Base-by-base conservation (phyloP, 2,797 vertebrate species). In the Gorsachius magnificus region DNA sequence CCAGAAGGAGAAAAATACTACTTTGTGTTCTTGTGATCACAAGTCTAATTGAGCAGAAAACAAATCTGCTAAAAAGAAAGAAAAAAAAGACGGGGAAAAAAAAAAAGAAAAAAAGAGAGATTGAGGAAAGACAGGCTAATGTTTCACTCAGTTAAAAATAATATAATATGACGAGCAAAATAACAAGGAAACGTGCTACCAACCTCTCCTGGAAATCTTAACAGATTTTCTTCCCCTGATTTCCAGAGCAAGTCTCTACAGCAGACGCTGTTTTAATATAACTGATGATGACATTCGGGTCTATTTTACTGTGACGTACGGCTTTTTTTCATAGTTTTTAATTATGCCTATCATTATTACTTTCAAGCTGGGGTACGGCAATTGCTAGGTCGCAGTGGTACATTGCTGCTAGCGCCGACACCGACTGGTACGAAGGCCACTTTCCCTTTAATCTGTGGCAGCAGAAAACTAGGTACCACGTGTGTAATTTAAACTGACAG, bases 1-100 rank as follows among this genome's bases (percentile, higher is more conserved):
- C 97, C 97, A 98, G 98, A 98, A 98, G 97, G 97, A 97, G 97
- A 97, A 98, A 98, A 98, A 97, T 96, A 97, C 97, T 97, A 97
- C 96, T 97, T 97, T 96, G 97, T 97, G 97, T 98, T 98, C 97
- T 97, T 78, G 89, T 96, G 96, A 98, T 98, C 97, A 97, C 97
- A 98, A 98, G 97, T 98, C 97, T 98, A 98, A 98, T 97, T 97
- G 97, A 98, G 98, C 15, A 38, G 96, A 98, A 98, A 98, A 98
- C 98, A 98, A 98, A 98, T 97, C 97, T 98, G 97, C 97, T 98
- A 97, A 97, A 92, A 96, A 66, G 41, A 72, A 89, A 57, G n/a
- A 29, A 50, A 35, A 13, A 19, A 50, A 28, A n/a, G 20, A 9
- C 4, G 43, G 36, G 9, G 14, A 4, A 26, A 53, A 53, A 53